A percentile compares a stretch with the other conserved stretches of the same genome.
Conservation (phyloP, 1,140 invertebrate genomes). For the Rhyacophila brunnea region DNA sequence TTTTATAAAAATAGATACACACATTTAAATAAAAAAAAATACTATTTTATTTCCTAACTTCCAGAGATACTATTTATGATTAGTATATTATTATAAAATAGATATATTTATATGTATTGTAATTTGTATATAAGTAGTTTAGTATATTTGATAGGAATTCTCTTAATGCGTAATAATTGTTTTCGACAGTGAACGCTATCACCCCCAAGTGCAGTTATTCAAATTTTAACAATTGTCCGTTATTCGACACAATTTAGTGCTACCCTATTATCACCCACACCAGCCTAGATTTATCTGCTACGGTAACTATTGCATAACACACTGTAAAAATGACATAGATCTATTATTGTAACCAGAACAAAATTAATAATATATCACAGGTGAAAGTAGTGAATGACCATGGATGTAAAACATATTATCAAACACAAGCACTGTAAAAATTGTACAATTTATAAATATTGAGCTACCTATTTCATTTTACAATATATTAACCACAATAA, state of each 20-base stretch:
- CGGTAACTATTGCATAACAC: slow-evolving; percentile 9
- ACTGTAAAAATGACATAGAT: not conserved
- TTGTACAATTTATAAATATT: too few species aligned
- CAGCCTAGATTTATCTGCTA: slow-evolving; percentile 25
- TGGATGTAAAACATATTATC: too few species aligned
- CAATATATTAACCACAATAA: too few species aligned
- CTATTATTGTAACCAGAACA: slow-evolving; percentile 4
- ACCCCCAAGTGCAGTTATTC: slow-evolving; percentile 57
- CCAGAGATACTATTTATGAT: slow-evolving; percentile 58
- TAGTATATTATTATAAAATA: slow-evolving; percentile 49
- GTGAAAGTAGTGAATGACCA: too few species aligned
- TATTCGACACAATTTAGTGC: slow-evolving; percentile 31
- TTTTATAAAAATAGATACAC: slow-evolving; percentile 55
- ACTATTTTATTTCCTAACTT: slow-evolving; percentile 57
- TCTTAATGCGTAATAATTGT: slow-evolving; percentile 29
- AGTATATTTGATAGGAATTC: slow-evolving; percentile 44
- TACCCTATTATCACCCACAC: slow-evolving; percentile 21
- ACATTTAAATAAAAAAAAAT: slow-evolving; percentile 42
- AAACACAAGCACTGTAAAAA: too few species aligned
- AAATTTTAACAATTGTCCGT: slow-evolving; percentile 56
- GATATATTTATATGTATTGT: slow-evolving; percentile 55
- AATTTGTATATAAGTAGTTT: slow-evolving; percentile 44
- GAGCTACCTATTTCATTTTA: too few species aligned
- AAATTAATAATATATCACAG: slow-evolving; percentile 8
- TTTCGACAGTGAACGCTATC: slow-evolving; percentile 31